Percentiles rank a stretch among this genome's conserved stretches.
These are phyloP conservation scores for Protobothrops flavoviridis DNA, from an alignment of 2,113 vertebrate genomes.

Conservation along the genomic window DNA sequence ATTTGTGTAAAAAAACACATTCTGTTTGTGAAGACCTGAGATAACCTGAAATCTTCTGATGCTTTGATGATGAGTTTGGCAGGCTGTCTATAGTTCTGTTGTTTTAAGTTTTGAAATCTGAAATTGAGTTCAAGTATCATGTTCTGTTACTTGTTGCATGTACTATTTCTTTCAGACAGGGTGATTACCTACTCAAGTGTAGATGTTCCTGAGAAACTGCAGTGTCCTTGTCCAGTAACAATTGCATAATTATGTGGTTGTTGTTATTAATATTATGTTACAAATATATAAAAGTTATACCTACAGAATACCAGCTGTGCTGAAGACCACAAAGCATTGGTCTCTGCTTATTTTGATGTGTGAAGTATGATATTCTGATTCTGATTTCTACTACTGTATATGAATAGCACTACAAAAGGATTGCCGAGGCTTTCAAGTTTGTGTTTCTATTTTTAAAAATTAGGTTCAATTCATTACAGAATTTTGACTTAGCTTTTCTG, in stretches of 20 bases:
- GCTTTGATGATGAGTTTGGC: not conserved
- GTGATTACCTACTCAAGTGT: not conserved
- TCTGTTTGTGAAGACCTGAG: not conserved
- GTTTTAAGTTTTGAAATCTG: not conserved
- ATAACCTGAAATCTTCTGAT: not conserved
- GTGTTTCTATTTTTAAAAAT: constrained; percentile 31
- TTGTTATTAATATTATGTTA: not conserved
- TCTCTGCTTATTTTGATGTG: not conserved
- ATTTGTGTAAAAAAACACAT: not conserved
- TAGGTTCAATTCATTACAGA: constrained; percentile 13
- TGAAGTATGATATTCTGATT: not conserved
- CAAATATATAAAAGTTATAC: not conserved
- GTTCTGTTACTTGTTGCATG: not conserved
- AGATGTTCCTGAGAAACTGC: not conserved
- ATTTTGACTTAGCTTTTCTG: constrained; percentile 28
- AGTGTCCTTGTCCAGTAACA: not conserved
- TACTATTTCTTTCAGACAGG: not conserved
- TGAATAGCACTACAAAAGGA: not conserved
- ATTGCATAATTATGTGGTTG: not conserved
- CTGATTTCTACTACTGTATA: not conserved
- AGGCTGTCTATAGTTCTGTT: not conserved
- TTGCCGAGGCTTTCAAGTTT: constrained; percentile 23
- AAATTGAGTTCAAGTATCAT: not conserved
- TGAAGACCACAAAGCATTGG: not conserved
- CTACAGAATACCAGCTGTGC: not conserved